Percentiles rank a stretch among this genome's conserved stretches.
phyloP scores from a whole-genome alignment of 2,797 vertebrate species.

The Leptoclinus maculatus region DNA sequence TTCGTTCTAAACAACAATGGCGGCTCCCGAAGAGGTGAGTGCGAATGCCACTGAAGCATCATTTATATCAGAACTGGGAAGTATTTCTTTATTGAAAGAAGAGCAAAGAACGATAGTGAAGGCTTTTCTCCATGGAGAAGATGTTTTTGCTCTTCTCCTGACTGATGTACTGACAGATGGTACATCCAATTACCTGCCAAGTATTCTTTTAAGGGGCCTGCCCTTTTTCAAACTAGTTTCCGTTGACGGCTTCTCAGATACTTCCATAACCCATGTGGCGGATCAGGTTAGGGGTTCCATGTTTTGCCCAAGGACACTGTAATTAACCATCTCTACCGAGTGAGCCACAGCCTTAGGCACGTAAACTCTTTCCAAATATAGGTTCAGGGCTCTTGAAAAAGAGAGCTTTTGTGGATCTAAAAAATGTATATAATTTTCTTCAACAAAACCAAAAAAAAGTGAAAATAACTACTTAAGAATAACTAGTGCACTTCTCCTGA shows the following conservation, averaged over 20 bases:
- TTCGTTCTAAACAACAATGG: not conserved
- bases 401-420: not conserved
- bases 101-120: not conserved
- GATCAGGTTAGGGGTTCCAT: too few species aligned
- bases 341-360: not conserved
- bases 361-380: not conserved
- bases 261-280: not conserved
- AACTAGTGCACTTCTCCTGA: not conserved
- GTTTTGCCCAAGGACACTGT: not conserved
- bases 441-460: not conserved
- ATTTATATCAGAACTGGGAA: not conserved
- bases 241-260: not conserved
- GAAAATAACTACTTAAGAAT: not conserved
- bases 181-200: too few species aligned
- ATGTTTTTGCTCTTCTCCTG: too few species aligned
- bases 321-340: not conserved
- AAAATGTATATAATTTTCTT: not conserved
- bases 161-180: too few species aligned
- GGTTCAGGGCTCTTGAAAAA: not conserved
- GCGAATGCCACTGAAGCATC: not conserved
- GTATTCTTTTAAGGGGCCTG: too few species aligned
- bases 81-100: not conserved
- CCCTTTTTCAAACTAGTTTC: too few species aligned
- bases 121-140: too few species aligned
- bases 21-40: not conserved